A percentile compares a stretch with the other conserved stretches of the same genome.
Conservation (phyloP, 2,797 vertebrate species). For the Coendou prehensilis region DNA sequence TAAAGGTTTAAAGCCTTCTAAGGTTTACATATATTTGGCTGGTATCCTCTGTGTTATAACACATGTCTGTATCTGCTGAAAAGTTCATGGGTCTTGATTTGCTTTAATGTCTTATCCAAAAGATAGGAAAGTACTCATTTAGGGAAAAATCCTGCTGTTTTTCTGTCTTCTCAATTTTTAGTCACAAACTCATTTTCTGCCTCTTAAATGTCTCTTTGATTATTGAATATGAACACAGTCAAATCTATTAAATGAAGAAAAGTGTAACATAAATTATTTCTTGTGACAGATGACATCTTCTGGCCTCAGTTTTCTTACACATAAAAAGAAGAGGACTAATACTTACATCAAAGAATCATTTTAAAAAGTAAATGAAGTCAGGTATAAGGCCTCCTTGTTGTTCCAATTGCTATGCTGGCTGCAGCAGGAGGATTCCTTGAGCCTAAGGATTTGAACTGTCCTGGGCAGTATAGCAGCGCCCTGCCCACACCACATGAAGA, state of each 20-base stretch:
- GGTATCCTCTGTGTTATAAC: background rate
- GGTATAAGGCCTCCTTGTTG: background rate
- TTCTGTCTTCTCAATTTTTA: background rate
- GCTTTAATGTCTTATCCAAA: background rate
- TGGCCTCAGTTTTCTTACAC: background rate
- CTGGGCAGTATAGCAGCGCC: background rate
- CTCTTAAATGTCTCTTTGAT: background rate
- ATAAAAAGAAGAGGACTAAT: background rate
- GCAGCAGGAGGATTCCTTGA: background rate
- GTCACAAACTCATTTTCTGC: background rate
- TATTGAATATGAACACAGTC: background rate
- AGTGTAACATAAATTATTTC: background rate
- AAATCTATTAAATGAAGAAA: background rate
- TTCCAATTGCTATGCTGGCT: background rate
- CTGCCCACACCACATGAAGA: background rate
- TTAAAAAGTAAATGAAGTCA: background rate
- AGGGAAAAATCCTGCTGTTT: background rate
- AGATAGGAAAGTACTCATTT: slow-evolving; percentile 11
- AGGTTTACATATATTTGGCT: background rate
- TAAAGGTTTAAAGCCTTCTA: background rate
- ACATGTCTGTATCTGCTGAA: background rate
- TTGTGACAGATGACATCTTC: background rate
- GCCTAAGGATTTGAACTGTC: background rate
- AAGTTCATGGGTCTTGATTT: slow-evolving; percentile 61
- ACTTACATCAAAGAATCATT: background rate